These are phyloP conservation scores for Ramazzottius varieornatus DNA, from an alignment of 2,888 invertebrate genomes.

Conservation along the genomic window DNA sequence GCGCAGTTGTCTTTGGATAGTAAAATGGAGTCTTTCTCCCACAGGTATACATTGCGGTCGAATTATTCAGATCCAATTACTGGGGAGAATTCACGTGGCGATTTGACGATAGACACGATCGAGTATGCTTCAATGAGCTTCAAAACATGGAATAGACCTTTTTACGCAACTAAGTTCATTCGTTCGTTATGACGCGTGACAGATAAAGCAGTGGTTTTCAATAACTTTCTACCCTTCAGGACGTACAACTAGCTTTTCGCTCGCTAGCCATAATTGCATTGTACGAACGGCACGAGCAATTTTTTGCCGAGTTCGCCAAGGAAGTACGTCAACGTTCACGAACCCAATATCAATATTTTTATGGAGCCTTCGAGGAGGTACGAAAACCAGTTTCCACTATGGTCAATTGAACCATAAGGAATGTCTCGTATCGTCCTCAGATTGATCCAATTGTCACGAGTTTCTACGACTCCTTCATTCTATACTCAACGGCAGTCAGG, in stretches of 20 bases:
- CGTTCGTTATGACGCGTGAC: no score
- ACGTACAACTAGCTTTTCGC: background rate
- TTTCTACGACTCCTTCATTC: background rate
- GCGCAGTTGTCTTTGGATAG: no score
- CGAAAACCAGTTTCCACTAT: background rate
- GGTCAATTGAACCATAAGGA: background rate
- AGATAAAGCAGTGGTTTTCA: no score
- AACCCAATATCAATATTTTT: background rate
- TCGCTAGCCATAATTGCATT: background rate
- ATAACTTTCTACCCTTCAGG: background rate
- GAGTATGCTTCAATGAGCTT: background rate
- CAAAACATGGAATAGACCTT: background rate
- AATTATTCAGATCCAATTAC: background rate
- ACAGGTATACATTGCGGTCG: constrained; percentile 1
- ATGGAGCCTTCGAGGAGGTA: background rate
- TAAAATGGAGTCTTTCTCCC: no score
- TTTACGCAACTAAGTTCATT: no score
- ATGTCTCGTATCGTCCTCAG: no score
- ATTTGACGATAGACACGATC: background rate
- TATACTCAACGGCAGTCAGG: background rate
- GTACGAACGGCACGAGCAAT: background rate
- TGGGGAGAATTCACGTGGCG: background rate
- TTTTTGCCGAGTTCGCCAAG: background rate
- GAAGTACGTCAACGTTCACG: background rate
- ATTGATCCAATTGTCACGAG: background rate